phyloP scores from a whole-genome alignment of 2,888 invertebrate species.

The Epinotia demarniana region DNA sequence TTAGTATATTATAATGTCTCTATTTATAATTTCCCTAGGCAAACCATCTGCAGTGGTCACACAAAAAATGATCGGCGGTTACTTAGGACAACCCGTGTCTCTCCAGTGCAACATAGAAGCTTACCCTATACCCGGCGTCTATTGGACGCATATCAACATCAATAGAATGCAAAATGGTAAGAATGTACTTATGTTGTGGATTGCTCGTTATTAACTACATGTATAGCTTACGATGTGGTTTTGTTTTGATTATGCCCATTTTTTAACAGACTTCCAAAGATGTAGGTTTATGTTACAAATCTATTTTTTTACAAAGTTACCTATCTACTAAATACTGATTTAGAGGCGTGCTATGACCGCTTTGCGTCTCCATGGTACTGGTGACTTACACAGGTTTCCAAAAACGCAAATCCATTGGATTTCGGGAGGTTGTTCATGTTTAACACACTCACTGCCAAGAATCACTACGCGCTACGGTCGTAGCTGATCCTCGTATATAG shows the following conservation, averaged over 20 bases:
- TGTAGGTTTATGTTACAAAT: too few species aligned
- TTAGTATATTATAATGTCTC: neutral
- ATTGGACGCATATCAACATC: conserved; percentile 87
- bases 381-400: too few species aligned
- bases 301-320: too few species aligned
- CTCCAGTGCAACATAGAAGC: conserved; percentile 90
- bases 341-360: too few species aligned
- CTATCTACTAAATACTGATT: too few species aligned
- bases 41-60: conserved; percentile 88
- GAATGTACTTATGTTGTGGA: neutral
- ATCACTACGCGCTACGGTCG: too few species aligned
- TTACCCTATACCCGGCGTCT: conserved; percentile 88
- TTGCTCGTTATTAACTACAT: neutral
- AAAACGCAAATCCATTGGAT: too few species aligned
- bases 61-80: conserved; percentile 88
- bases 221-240: neutral
- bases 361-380: too few species aligned
- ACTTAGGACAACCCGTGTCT: conserved; percentile 86
- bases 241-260: neutral
- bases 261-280: neutral
- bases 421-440: too few species aligned
- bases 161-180: conserved; percentile 85
- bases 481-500: too few species aligned
- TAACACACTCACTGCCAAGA: too few species aligned
- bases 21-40: conserved; percentile 72